Evolutionary conservation across 2,888 invertebrate genomes (phyloP).

Genomic region (Phytoseiulus persimilis): DNA sequence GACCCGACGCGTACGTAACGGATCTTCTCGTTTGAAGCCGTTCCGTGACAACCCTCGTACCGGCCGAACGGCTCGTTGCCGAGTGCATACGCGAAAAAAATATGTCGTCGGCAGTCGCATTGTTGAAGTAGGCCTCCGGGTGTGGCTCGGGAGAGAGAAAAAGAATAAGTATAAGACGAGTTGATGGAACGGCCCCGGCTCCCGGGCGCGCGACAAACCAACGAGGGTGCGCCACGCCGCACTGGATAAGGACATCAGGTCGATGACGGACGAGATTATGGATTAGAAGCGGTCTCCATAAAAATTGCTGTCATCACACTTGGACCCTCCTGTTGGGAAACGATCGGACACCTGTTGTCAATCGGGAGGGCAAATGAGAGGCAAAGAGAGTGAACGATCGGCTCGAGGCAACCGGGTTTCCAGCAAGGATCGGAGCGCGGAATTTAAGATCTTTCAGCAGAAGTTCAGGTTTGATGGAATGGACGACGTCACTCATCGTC

Average conservation of each 20-base stretch:
- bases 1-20: background rate
- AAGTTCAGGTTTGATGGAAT: background rate
- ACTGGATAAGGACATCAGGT: background rate
- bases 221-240: background rate
- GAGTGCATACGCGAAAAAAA: too few species aligned
- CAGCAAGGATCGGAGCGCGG: background rate
- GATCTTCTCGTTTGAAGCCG: background rate
- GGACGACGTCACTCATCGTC: background rate
- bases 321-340: background rate
- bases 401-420: background rate
- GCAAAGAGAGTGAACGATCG: background rate
- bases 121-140: background rate
- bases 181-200: background rate
- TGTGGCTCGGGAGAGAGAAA: background rate
- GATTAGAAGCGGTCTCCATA: background rate
- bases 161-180: background rate
- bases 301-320: background rate
- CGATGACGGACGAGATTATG: background rate
- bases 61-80: too few species aligned
- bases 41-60: background rate
- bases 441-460: background rate
- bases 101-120: background rate
- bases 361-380: background rate
- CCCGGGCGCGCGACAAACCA: background rate
- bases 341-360: background rate